Evolutionary conservation across 2,797 vertebrate genomes (phyloP).

Genomic region (Rhinogobio ventralis): DNA sequence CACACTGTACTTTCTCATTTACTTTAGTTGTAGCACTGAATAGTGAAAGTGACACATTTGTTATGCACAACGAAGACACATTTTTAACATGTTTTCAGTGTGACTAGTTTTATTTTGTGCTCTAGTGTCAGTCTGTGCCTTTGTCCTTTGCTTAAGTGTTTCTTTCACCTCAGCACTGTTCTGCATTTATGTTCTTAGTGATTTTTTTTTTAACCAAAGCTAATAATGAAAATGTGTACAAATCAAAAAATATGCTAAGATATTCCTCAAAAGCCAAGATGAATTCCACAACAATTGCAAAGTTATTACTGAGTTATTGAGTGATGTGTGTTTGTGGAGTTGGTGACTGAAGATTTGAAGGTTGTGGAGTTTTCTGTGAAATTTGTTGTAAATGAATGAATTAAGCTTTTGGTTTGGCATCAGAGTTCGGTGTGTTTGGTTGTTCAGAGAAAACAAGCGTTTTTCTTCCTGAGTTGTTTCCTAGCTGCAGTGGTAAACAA

Average conservation of each 20-base stretch:
- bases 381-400: not conserved
- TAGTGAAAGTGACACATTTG: not conserved
- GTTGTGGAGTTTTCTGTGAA: not conserved
- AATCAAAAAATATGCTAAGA: not conserved
- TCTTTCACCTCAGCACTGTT: not conserved
- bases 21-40: not conserved
- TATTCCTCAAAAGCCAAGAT: not conserved
- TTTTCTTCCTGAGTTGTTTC: not conserved
- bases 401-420: not conserved
- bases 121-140: not conserved
- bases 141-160: not conserved
- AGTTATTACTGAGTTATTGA: not conserved
- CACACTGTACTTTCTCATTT: conserved; percentile 26
- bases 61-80: not conserved
- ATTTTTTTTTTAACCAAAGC: not conserved
- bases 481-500: not conserved
- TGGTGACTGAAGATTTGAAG: not conserved
- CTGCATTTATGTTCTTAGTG: not conserved
- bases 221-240: not conserved
- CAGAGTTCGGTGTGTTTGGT: not conserved
- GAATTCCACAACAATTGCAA: not conserved
- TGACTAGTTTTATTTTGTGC: not conserved
- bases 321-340: not conserved
- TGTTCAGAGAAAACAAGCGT: not conserved
- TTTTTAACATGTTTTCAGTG: not conserved